Percentiles rank a stretch among this genome's conserved stretches.
These are phyloP conservation scores for Torymus tubicola DNA, from an alignment of 2,888 invertebrate species.

Conservation along the genomic window DNA sequence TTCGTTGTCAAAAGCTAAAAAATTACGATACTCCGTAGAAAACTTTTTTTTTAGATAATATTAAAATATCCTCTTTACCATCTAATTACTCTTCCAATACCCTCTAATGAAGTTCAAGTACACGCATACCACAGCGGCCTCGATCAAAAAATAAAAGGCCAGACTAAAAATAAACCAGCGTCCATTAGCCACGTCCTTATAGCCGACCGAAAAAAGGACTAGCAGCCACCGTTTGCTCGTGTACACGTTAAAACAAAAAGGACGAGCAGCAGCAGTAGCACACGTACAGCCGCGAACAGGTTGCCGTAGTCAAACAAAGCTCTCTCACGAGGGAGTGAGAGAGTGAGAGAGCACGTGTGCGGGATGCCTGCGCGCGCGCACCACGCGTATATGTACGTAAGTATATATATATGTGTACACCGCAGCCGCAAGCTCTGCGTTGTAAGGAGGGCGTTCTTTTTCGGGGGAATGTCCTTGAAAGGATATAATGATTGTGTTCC, in stretches of 20 bases:
- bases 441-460: too few relatives aligned
- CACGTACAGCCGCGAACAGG: constrained; percentile 47
- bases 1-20: too few relatives aligned
- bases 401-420: too few relatives aligned
- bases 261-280: too few relatives aligned
- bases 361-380: constrained; percentile 42
- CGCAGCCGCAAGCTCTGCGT: too few relatives aligned
- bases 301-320: constrained; percentile 53
- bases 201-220: background rate
- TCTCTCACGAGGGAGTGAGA: background rate
- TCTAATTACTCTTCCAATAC: background rate
- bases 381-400: background rate
- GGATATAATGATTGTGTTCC: too few relatives aligned
- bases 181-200: constrained; percentile 10
- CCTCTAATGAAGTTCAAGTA: background rate
- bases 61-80: background rate
- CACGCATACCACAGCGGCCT: background rate
- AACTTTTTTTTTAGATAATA: too few relatives aligned
- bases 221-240: background rate
- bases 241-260: background rate
- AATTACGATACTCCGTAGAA: too few relatives aligned
- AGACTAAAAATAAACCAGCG: background rate
- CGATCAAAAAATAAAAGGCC: background rate
- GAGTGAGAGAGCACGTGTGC: constrained; percentile 21
- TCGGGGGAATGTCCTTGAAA: too few relatives aligned